Conservation (phyloP, 1,140 invertebrate genomes). For the Phortica variegata region DNA sequence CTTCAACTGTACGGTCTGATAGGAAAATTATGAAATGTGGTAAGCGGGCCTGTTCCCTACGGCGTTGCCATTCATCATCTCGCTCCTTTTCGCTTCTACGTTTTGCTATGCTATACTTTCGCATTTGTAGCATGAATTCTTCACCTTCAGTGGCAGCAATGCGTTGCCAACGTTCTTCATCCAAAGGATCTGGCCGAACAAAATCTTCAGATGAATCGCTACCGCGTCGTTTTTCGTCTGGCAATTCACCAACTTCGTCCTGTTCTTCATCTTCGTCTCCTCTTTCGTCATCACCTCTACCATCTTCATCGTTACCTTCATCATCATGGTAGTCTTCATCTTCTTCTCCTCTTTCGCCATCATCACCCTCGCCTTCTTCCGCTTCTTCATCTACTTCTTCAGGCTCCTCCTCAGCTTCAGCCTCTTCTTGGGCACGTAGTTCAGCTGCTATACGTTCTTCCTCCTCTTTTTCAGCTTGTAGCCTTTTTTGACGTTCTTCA, state of each 20-base stretch:
- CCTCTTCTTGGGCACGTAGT: conserved; percentile 35
- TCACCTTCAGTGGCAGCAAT: conserved; percentile 51
- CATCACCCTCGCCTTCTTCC: conserved; percentile 32
- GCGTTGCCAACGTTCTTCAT: conserved; percentile 49
- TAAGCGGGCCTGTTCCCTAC: conserved; percentile 41
- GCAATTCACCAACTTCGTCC: conserved; percentile 18
- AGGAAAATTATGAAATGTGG: conserved; percentile 64
- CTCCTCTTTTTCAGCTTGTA: conserved; percentile 47
- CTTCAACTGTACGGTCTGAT: conserved; percentile 72
- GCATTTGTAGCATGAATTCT: conserved; percentile 52
- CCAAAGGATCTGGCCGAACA: conserved; percentile 45
- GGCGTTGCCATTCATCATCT: conserved; percentile 52
- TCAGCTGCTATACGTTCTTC: conserved; percentile 43
- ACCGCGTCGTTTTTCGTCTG: conserved; percentile 35
- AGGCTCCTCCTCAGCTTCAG: conserved; percentile 25
- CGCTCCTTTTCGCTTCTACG: conserved; percentile 47
- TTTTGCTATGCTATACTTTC: conserved; percentile 50
- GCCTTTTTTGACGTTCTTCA: conserved; percentile 49
- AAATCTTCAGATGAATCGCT: conserved; percentile 50
- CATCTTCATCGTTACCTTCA: conserved; percentile 11
- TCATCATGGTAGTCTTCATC: conserved; percentile 18
- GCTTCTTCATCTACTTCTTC: conserved; percentile 38
- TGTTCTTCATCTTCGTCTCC: conserved; percentile 33
- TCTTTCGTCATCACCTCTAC: conserved; percentile 26
- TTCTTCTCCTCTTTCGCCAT: conserved; percentile 19